Percentiles rank a stretch among this genome's conserved stretches.
Conservation (phyloP, 1,140 invertebrate species). For the Danaus melanippus region DNA sequence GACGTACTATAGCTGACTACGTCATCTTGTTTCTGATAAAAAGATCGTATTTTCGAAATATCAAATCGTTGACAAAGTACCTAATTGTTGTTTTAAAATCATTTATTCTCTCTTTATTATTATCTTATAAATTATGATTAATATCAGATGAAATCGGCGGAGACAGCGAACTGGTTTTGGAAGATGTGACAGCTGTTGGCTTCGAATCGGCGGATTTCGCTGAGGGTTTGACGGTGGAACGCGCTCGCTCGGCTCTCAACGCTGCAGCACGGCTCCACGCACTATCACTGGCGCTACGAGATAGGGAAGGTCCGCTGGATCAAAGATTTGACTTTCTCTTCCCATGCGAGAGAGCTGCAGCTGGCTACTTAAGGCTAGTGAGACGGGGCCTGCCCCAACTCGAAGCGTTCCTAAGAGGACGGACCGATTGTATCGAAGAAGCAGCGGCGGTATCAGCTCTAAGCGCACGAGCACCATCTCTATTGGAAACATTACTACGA, state of each 20-base stretch:
- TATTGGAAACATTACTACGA: slow-evolving; percentile 75
- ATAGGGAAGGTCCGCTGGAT: slow-evolving; percentile 75
- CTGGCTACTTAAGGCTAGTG: slow-evolving; percentile 83
- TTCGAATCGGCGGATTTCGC: slow-evolving; percentile 75
- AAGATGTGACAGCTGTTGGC: slow-evolving; percentile 64
- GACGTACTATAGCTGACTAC: too few relatives aligned
- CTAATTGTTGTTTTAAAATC: not conserved
- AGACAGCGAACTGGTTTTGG: slow-evolving; percentile 74
- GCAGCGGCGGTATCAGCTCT: slow-evolving; percentile 54
- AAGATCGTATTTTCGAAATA: too few relatives aligned
- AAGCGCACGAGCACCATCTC: slow-evolving; percentile 49
- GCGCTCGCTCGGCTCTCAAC: slow-evolving; percentile 76
- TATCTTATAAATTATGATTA: slow-evolving; percentile 8
- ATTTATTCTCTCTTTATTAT: slow-evolving; percentile 5
- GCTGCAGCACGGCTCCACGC: slow-evolving; percentile 82
- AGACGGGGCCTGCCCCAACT: slow-evolving; percentile 82
- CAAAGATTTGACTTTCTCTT: slow-evolving; percentile 83
- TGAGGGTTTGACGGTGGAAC: slow-evolving; percentile 77
- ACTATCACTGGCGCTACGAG: slow-evolving; percentile 77
- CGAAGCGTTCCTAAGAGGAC: slow-evolving; percentile 78
- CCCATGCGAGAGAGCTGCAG: slow-evolving; percentile 81
- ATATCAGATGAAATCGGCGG: slow-evolving; percentile 68
- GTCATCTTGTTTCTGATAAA: too few relatives aligned
- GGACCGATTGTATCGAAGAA: slow-evolving; percentile 70
- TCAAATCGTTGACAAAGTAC: too few relatives aligned